These are phyloP conservation scores for Seison nebaliae DNA, from an alignment of 1,140 invertebrate genomes.

Conservation along the genomic window DNA sequence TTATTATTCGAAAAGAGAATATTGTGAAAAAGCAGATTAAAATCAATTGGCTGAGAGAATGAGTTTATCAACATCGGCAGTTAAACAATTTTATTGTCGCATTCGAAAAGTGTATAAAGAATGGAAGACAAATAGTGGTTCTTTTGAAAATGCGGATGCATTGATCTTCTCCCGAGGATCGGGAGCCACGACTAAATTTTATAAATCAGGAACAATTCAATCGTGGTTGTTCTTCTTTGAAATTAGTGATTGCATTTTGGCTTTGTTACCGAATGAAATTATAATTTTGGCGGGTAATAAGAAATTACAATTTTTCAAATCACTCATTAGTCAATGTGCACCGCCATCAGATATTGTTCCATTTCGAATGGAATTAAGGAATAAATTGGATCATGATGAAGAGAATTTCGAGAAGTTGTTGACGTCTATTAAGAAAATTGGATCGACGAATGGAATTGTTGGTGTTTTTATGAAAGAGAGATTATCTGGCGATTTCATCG, in stretches of 20 bases:
- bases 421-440: neutral
- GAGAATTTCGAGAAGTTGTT: neutral
- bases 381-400: neutral
- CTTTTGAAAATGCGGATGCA: no score
- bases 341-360: neutral
- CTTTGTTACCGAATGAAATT: neutral
- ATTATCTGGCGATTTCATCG: conserved; percentile 7
- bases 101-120: no score
- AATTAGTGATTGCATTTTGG: neutral
- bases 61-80: no score
- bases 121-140: no score
- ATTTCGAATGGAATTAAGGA: neutral
- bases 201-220: no score
- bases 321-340: neutral
- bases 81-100: no score
- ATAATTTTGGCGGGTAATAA: neutral
- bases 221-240: neutral
- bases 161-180: no score
- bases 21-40: no score
- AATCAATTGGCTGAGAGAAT: no score
- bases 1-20: no score
- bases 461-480: conserved; percentile 11
- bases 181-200: no score
- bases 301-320: neutral
- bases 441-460: neutral